Evolutionary conservation across 2,888 invertebrate genomes (phyloP).

Genomic region (Girardia tigrina): DNA sequence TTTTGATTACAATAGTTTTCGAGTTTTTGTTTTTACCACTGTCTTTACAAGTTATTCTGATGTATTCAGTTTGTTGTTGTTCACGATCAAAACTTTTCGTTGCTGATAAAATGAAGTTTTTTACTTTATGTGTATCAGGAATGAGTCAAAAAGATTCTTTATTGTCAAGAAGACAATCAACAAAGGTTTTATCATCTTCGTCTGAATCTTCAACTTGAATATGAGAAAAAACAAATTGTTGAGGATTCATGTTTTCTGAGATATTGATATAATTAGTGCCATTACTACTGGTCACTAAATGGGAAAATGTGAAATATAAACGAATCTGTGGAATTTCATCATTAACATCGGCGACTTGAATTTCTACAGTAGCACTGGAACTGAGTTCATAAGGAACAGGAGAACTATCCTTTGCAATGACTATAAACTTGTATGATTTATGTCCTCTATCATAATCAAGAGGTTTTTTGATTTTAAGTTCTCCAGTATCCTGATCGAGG

Average conservation of each 20-base stretch:
- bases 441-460: background rate
- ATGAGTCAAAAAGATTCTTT: too few relatives aligned
- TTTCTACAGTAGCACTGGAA: background rate
- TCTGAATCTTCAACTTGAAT: too few relatives aligned
- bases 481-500: background rate
- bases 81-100: constrained; percentile 6
- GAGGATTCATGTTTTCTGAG: too few relatives aligned
- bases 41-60: constrained; percentile 1
- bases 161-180: too few relatives aligned
- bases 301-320: background rate
- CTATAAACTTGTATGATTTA: background rate
- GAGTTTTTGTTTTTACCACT: background rate
- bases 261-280: background rate
- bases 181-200: too few relatives aligned
- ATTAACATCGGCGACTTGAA: constrained; percentile 9
- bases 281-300: background rate
- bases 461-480: constrained; percentile 11
- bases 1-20: background rate
- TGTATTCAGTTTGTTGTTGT: background rate
- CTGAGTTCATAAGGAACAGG: background rate
- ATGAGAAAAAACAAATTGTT: too few relatives aligned
- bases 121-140: background rate
- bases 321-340: background rate
- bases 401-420: background rate
- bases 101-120: background rate